Evolutionary conservation across 2,113 vertebrate genomes (phyloP).

Genomic region (Lophius piscatorius): DNA sequence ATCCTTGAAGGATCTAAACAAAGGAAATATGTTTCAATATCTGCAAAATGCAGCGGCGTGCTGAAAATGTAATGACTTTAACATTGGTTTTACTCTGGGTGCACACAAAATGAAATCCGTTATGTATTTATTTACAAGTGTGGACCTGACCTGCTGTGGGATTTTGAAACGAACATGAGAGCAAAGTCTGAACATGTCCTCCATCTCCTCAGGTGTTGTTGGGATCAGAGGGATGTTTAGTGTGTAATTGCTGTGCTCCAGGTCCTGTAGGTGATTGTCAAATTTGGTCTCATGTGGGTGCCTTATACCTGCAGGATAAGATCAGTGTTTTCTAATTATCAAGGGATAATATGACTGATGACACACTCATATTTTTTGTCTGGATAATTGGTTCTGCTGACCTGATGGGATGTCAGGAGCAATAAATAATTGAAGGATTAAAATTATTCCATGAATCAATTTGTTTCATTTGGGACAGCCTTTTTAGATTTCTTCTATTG

Average conservation of each 20-base stretch:
- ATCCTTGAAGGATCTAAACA: conserved; percentile 91
- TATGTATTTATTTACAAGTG: background rate
- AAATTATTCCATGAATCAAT: background rate
- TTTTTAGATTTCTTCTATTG: background rate
- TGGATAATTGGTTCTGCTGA: background rate
- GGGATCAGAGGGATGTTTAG: conserved; percentile 90
- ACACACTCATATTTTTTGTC: background rate
- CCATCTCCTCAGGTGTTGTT: conserved; percentile 91
- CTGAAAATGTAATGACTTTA: background rate
- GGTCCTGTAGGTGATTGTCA: conserved; percentile 82
- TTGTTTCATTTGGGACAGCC: background rate
- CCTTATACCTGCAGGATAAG: conserved; percentile 81
- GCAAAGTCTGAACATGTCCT: conserved; percentile 93
- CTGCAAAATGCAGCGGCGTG: background rate
- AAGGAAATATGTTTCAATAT: background rate
- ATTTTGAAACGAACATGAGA: conserved; percentile 95
- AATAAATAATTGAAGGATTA: background rate
- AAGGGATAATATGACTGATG: background rate
- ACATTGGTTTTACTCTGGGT: background rate
- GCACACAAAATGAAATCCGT: background rate
- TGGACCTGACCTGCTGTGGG: conserved; percentile 88
- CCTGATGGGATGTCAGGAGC: background rate
- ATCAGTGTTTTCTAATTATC: conserved; percentile 1
- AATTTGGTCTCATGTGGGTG: conserved; percentile 85
- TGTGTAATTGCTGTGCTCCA: conserved; percentile 72